Evolutionary conservation across 2,888 invertebrate genomes (phyloP).

Genomic region (Drosophila heteroneura): DNA sequence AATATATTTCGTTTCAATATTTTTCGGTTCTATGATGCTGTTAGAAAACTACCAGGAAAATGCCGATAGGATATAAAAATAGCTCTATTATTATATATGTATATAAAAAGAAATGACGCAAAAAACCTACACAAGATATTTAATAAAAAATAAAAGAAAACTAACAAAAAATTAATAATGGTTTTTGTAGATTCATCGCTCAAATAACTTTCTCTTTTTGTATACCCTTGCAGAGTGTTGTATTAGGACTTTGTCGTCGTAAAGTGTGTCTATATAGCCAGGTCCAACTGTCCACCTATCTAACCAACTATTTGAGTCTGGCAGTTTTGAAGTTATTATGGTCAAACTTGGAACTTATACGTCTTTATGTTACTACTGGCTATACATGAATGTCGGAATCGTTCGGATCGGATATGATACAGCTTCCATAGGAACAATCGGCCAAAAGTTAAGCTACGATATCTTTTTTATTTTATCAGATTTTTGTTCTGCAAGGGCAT

Average conservation of each 20-base stretch:
- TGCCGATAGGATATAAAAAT: slow-evolving; percentile 41
- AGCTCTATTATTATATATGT: slow-evolving; percentile 27
- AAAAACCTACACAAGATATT: slow-evolving; percentile 39
- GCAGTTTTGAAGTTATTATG: not conserved
- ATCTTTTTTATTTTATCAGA: not conserved
- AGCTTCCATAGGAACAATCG: not conserved
- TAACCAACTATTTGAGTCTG: not conserved
- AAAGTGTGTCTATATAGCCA: not conserved
- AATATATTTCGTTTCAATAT: slow-evolving; percentile 26
- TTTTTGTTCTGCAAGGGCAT: slow-evolving; percentile 8
- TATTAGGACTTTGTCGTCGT: not conserved
- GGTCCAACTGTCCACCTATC: not conserved
- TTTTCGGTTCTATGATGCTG: slow-evolving; percentile 50
- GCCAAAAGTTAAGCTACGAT: not conserved
- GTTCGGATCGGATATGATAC: not conserved
- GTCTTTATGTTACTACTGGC: not conserved
- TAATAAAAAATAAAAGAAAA: slow-evolving; percentile 21
- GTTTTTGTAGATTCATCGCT: slow-evolving; percentile 20
- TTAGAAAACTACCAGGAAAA: slow-evolving; percentile 54
- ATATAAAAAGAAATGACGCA: slow-evolving; percentile 21
- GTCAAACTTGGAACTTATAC: not conserved
- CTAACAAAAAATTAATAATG: slow-evolving; percentile 10
- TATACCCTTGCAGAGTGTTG: slow-evolving; percentile 11
- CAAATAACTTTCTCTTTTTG: slow-evolving; percentile 18
- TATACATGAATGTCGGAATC: not conserved